phyloP scores from a whole-genome alignment of 35 echinoderm and acorn worm genomes.

The Patiria miniata region DNA sequence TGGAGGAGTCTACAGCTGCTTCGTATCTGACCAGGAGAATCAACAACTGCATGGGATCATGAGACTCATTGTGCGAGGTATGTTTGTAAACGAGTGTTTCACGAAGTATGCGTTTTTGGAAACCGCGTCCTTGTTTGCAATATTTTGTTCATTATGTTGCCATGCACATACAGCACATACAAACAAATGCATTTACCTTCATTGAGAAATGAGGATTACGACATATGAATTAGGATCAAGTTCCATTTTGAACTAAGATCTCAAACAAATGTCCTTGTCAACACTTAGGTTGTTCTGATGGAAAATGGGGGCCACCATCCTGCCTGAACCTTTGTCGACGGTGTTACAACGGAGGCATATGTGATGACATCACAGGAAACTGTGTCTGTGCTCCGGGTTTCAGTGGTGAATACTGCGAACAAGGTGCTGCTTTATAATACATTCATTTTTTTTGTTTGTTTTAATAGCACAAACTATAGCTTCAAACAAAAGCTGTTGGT shows the following conservation, averaged over 20 bases:
- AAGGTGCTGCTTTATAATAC: too few species aligned
- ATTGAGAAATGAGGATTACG: too few species aligned
- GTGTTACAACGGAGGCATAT: slow-evolving; percentile 87
- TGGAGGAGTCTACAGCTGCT: slow-evolving; percentile 7
- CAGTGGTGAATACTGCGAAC: slow-evolving; percentile 35
- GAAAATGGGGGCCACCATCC: slow-evolving; percentile 44
- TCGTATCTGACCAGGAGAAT: neutral
- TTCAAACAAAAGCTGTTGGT: neutral
- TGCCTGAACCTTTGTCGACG: slow-evolving; percentile 46
- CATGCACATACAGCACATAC: too few species aligned
- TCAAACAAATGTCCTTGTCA: neutral
- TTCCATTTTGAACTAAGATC: neutral
- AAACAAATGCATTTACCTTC: too few species aligned
- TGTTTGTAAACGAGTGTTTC: neutral
- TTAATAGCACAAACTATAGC: neutral
- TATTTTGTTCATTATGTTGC: neutral
- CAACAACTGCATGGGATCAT: slow-evolving; percentile 13
- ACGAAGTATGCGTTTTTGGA: too few species aligned
- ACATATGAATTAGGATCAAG: neutral
- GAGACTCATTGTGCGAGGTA: slow-evolving; percentile 17
- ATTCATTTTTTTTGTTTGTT: neutral
- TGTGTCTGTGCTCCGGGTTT: slow-evolving; percentile 91
- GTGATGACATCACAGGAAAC: slow-evolving; percentile 69
- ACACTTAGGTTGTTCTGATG: slow-evolving; percentile 26
- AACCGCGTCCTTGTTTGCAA: neutral